Evolutionary conservation across 2,888 invertebrate genomes (phyloP), one percentile per base, ranked within the genome.

Genomic region (Diarsia dahlii): DNA sequence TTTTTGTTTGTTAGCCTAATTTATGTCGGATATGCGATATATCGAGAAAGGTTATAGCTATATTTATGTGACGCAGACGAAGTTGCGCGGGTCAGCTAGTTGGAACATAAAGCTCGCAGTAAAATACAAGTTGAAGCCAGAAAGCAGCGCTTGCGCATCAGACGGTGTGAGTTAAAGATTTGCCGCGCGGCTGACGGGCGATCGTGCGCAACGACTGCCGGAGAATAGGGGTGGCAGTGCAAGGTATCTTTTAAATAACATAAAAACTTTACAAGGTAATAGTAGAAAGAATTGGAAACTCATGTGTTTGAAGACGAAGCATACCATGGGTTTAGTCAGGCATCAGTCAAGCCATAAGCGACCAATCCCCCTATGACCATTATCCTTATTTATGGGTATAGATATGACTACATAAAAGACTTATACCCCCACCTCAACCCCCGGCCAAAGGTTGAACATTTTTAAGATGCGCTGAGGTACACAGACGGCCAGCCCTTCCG

Each of bases 131-230:
- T 82, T 60, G 63, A 34, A 71, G 73, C 10, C 66, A 82, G 82
- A 69, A 78, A 84, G 74, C 70, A 10, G 69, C 64, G 80, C 71
- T 45, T 74, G 80, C 75, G 80, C 76, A 78, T 75, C 81, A 75
- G 20, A 52, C 78, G 69, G 70, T 66, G 70, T 69, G 69, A 70
- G 78, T 71, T 77, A 72, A 82, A 86, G 86, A 89, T 88, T 90
- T 84, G 87, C 87, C 80, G 88, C 87, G 84, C 88, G 87, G 73
- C 69, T 82, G 85, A 71, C 77, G 80, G 72, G 89, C 88, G 80
- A 78, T 89, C 90, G 90, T 85, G 89, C 91, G 85, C 83, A 76
- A 85, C 90, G 39, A 62, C 48, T 56, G 39, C 6, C 45, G 52
- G 4, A 45, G 15, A 10, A 12, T 60, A 90, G 89, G 90, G 90